Conservation (phyloP, 2,797 vertebrate genomes). For the Esox masquinongy region DNA sequence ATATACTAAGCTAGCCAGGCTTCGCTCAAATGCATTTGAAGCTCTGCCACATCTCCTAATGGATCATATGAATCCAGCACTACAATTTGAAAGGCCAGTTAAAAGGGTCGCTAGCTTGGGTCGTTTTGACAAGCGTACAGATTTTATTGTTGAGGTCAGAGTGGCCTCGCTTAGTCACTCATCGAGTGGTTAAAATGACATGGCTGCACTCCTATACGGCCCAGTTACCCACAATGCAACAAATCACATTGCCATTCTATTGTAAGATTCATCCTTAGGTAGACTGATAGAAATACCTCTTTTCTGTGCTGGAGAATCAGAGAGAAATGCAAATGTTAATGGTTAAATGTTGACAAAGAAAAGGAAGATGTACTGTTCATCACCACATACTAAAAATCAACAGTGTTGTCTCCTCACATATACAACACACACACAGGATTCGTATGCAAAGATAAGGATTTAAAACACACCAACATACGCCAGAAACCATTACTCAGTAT, state of each 20-base stretch:
- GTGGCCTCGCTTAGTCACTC: background rate
- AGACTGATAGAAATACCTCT: slow-evolving; percentile 83
- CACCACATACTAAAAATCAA: background rate
- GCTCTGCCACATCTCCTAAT: background rate
- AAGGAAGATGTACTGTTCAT: background rate
- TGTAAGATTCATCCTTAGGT: slow-evolving; percentile 44
- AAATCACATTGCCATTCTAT: slow-evolving; percentile 55
- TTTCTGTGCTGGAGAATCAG: slow-evolving; percentile 90
- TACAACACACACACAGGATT: background rate
- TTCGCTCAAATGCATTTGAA: background rate
- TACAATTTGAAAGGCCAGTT: background rate
- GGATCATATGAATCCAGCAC: background rate
- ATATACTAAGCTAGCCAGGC: slow-evolving; percentile 73
- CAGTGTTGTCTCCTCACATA: background rate
- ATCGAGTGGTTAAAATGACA: slow-evolving; percentile 74
- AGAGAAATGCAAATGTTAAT: slow-evolving; percentile 72
- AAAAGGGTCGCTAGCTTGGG: background rate
- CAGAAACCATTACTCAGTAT: background rate
- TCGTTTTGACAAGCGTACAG: background rate
- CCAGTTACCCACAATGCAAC: slow-evolving; percentile 75
- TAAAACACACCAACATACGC: background rate
- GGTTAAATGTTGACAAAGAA: slow-evolving; percentile 37
- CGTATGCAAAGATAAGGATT: background rate
- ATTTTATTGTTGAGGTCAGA: slow-evolving; percentile 2
- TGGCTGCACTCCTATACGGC: slow-evolving; percentile 80